Conservation (phyloP, 1,140 invertebrate genomes). For the Maniola jurtina region DNA sequence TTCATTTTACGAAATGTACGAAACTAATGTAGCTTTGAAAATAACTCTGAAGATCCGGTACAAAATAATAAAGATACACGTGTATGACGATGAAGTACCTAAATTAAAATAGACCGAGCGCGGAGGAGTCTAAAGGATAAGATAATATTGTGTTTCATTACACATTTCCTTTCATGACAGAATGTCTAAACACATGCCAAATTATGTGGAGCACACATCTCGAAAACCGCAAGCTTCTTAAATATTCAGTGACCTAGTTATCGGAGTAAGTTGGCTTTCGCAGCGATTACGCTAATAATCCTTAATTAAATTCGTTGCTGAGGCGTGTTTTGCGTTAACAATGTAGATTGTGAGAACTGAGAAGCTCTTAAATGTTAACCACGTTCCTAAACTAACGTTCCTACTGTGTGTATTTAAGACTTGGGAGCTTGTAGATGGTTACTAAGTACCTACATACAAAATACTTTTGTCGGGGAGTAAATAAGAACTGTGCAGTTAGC, state of each 20-base stretch:
- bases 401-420: slow-evolving; percentile 9
- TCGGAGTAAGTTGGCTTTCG: slow-evolving; percentile 19
- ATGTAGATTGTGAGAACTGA: not conserved
- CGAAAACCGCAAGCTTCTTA: slow-evolving; percentile 13
- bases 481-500: slow-evolving; percentile 5
- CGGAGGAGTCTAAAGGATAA: not conserved
- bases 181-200: slow-evolving; percentile 13
- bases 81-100: not conserved
- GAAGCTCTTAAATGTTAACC: slow-evolving; percentile 11
- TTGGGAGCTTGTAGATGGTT: not conserved
- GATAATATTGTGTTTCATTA: slow-evolving; percentile 11
- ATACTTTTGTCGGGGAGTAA: not conserved
- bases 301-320: slow-evolving; percentile 43
- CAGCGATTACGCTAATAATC: slow-evolving; percentile 40
- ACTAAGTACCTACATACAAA: not conserved
- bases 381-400: slow-evolving; percentile 11
- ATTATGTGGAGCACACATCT: not conserved
- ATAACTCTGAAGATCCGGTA: not conserved
- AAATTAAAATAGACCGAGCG: not conserved
- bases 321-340: slow-evolving; percentile 30
- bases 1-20: too few relatives aligned
- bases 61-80: not conserved
- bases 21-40: too few relatives aligned
- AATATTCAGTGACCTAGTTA: slow-evolving; percentile 26
- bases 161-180: slow-evolving; percentile 7